Evolutionary conservation across 2,888 invertebrate genomes (phyloP).

Genomic region (Rambutsinella grinnellia): DNA sequence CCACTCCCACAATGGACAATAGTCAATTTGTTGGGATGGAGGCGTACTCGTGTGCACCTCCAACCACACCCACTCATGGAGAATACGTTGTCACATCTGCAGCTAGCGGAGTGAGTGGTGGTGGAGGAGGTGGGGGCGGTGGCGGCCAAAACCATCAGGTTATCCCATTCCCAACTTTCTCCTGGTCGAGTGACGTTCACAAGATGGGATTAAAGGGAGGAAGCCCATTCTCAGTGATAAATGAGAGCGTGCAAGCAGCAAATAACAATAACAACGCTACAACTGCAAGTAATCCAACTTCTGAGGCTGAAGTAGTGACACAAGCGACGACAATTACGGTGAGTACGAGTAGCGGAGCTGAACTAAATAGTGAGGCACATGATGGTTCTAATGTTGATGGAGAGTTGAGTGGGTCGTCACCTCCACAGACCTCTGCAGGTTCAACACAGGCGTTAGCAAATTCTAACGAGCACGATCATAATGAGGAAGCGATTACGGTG

Average conservation of each 20-base stretch:
- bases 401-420: not conserved
- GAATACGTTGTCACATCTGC: conserved; percentile 38
- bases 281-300: conserved; percentile 23
- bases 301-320: conserved; percentile 30
- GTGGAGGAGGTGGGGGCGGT: conserved; percentile 55
- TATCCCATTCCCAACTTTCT: conserved; percentile 63
- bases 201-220: conserved; percentile 64
- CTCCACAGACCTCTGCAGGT: conserved; percentile 2
- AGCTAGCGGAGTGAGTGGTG: no score
- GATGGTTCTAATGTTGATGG: conserved; percentile 9
- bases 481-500: not conserved
- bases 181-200: conserved; percentile 59
- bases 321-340: conserved; percentile 43
- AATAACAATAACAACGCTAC: conserved; percentile 22
- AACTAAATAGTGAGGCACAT: conserved; percentile 23
- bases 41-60: conserved; percentile 32
- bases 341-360: conserved; percentile 9
- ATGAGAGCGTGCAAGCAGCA: conserved; percentile 57
- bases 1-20: conserved; percentile 19
- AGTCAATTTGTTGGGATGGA: conserved; percentile 24
- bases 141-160: conserved; percentile 57
- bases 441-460: not conserved
- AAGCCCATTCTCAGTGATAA: conserved; percentile 64
- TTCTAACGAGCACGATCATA: not conserved
- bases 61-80: conserved; percentile 20